These are phyloP conservation scores for Rhagologus leucostigma DNA, from an alignment of 2,113 vertebrate species.

Conservation along the genomic window DNA sequence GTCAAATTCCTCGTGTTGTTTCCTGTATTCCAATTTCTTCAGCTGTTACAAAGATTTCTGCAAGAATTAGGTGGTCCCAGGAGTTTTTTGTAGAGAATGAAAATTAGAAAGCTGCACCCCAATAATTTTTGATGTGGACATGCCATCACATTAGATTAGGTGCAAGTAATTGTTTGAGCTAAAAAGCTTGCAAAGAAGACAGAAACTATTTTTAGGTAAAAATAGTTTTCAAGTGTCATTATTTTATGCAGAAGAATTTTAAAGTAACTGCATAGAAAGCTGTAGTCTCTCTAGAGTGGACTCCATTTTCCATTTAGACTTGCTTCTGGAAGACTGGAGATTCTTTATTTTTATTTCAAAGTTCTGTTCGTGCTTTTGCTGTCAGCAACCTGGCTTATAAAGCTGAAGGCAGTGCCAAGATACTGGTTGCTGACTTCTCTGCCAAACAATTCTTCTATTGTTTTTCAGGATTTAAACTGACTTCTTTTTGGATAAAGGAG, in stretches of 20 bases:
- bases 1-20: not conserved
- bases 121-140: not conserved
- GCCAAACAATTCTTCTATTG: slow-evolving; percentile 36
- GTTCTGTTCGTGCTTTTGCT: not conserved
- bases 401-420: slow-evolving; percentile 2
- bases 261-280: not conserved
- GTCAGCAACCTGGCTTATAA: slow-evolving; percentile 27
- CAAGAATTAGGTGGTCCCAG: not conserved
- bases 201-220: not conserved
- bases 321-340: not conserved
- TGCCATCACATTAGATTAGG: not conserved
- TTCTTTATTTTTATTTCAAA: not conserved
- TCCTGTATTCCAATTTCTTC: not conserved
- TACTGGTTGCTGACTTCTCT: not conserved
- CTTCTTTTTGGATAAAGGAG: not conserved
- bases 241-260: not conserved
- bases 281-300: not conserved
- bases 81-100: not conserved
- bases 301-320: not conserved
- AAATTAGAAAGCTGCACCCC: not conserved
- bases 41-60: not conserved
- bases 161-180: not conserved
- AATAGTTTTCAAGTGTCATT: not conserved
- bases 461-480: slow-evolving; percentile 21
- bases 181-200: not conserved